Percentiles rank a stretch among this genome's conserved stretches.
Conservation (phyloP, 2,113 vertebrate species). For the Pungitius pungitius region DNA sequence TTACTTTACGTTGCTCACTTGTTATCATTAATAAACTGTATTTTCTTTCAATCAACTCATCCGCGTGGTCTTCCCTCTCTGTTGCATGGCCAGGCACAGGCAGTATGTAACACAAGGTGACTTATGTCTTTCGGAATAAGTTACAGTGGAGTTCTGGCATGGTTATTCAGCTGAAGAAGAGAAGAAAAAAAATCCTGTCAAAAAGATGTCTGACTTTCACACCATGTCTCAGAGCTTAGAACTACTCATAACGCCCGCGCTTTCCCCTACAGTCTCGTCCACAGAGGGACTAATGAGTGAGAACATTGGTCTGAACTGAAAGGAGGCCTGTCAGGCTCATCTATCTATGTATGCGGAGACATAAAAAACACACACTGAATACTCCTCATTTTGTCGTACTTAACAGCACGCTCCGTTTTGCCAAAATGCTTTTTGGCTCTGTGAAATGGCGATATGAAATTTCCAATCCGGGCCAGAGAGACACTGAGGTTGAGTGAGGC, state of each 20-base stretch:
- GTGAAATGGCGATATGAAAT: constrained; percentile 52
- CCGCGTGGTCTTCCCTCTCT: too few relatives aligned
- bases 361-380: constrained; percentile 33
- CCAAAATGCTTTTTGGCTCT: constrained; percentile 63
- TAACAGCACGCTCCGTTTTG: constrained; percentile 52
- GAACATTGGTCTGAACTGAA: constrained; percentile 5
- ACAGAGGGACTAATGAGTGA: constrained; percentile 26
- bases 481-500: constrained; percentile 45
- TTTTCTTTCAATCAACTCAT: too few relatives aligned
- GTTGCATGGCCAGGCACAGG: too few relatives aligned
- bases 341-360: constrained; percentile 16
- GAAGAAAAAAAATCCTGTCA: background rate
- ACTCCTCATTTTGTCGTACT: constrained; percentile 52
- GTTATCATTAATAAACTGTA: too few relatives aligned
- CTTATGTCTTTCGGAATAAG: constrained; percentile 7
- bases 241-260: background rate
- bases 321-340: constrained; percentile 10
- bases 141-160: background rate
- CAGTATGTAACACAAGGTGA: too few relatives aligned
- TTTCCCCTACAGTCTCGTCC: background rate
- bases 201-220: background rate
- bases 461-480: constrained; percentile 53
- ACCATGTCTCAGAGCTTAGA: background rate
- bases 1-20: too few relatives aligned
- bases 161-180: background rate